Base-by-base conservation (phyloP, 2,797 vertebrate species). In the Chrysocyon brachyurus region DNA sequence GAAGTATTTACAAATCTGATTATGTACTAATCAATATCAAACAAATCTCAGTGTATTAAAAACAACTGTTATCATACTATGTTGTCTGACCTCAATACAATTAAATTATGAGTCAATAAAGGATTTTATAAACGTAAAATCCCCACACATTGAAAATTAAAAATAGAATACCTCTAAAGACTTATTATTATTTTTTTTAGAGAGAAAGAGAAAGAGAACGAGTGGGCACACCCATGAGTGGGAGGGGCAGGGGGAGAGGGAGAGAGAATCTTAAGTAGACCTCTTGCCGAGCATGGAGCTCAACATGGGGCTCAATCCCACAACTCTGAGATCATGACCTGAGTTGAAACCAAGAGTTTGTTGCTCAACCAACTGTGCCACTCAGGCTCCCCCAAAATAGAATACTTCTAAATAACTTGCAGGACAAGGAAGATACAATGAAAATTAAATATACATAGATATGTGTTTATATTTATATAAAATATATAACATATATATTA, bases 101-200 rank as follows among this genome's bases (percentile, higher is more conserved):
- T 89, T 64, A 93, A 75, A n/a, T 28, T 68, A 21, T 9, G 78
- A 85, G 12, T 86, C 28, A 82, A 31, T 16, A 82, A 75, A 56
- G 12, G 54, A 85, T 16, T 40, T 66, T 28, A 66, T 46, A 75
- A 88, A 77, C 11, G 40, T 26, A 78, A 96, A 77, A 84, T 78
- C 6, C 7, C 6, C 9, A 83, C 4, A 59, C 0, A 79, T 31
- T 83, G 87, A 12, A 92, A 87, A 87, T 90, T 24, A 90, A 93
- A 96, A 57, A 77, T 14, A 94, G 52, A 94, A 36, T 17, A 81
- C 19, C 68, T 81, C 17, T 70, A 85, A 92, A 73, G 64, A 66
- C 16, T 17, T n/a, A 66, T n/a, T 54, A 54, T n/a, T n/a, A n/a
- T 66, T 66, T 66, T n/a, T 17, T 66, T 66, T 15, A 66, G 31